These are phyloP conservation scores for Molorchus minor DNA, from an alignment of 2,888 invertebrate species.

Conservation along the genomic window DNA sequence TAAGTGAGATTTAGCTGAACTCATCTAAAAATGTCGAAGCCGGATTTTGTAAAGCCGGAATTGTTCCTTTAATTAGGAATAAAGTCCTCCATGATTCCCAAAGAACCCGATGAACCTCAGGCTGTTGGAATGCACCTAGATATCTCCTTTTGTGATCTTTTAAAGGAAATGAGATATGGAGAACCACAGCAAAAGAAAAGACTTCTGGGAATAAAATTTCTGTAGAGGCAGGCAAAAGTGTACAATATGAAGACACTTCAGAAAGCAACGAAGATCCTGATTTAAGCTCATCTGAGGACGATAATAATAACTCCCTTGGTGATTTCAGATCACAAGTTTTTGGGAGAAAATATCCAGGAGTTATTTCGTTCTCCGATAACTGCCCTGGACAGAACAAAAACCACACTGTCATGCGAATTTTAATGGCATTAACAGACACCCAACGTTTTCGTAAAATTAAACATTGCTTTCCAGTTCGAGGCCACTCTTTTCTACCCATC, in stretches of 20 bases:
- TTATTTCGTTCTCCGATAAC: neutral
- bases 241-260: constrained; percentile 7
- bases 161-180: constrained; percentile 15
- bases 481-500: neutral
- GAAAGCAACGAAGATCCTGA: too few relatives aligned
- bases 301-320: too few relatives aligned
- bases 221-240: constrained; percentile 6
- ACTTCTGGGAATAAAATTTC: constrained; percentile 3
- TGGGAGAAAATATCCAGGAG: too few relatives aligned
- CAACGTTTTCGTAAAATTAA: neutral
- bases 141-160: constrained; percentile 18
- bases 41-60: too few relatives aligned
- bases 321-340: too few relatives aligned
- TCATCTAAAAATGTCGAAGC: constrained; percentile 5
- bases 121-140: too few relatives aligned
- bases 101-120: too few relatives aligned
- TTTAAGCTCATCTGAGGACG: too few relatives aligned
- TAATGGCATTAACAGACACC: neutral
- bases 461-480: constrained; percentile 1
- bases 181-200: constrained; percentile 13
- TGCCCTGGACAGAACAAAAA: neutral
- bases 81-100: too few relatives aligned
- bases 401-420: neutral
- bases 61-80: too few relatives aligned
- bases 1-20: constrained; percentile 18